phyloP scores from a whole-genome alignment of 2,113 vertebrate genomes.

The Perca fluviatilis region DNA sequence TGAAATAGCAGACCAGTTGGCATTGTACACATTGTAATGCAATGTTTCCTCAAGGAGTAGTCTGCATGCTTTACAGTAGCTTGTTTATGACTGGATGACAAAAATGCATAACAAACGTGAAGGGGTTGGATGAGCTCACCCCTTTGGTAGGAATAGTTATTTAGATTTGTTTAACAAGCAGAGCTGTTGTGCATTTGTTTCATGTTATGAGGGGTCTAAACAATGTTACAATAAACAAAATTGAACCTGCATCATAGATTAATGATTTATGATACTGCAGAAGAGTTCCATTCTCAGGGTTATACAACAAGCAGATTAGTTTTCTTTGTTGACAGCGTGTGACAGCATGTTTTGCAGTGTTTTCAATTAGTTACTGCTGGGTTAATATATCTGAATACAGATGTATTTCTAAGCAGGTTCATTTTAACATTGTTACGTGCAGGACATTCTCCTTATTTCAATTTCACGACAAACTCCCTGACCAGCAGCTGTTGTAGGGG shows the following conservation, averaged over 20 bases:
- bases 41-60: constrained; percentile 10
- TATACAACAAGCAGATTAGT: neutral
- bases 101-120: neutral
- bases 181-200: too few relatives aligned
- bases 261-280: too few relatives aligned
- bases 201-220: neutral
- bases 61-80: neutral
- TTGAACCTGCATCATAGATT: too few relatives aligned
- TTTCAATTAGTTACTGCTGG: neutral
- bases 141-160: neutral
- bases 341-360: too few relatives aligned
- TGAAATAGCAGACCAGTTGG: constrained; percentile 44
- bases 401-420: neutral
- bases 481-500: too few relatives aligned
- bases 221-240: neutral
- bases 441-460: neutral
- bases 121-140: neutral
- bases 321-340: neutral
- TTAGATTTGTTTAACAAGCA: neutral
- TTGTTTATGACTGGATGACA: neutral
- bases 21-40: constrained; percentile 23
- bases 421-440: neutral
- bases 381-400: neutral
- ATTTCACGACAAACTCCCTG: too few relatives aligned
- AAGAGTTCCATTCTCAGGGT: too few relatives aligned